Conservation (phyloP, 2,113 vertebrate species). For the Heterotis niloticus region DNA sequence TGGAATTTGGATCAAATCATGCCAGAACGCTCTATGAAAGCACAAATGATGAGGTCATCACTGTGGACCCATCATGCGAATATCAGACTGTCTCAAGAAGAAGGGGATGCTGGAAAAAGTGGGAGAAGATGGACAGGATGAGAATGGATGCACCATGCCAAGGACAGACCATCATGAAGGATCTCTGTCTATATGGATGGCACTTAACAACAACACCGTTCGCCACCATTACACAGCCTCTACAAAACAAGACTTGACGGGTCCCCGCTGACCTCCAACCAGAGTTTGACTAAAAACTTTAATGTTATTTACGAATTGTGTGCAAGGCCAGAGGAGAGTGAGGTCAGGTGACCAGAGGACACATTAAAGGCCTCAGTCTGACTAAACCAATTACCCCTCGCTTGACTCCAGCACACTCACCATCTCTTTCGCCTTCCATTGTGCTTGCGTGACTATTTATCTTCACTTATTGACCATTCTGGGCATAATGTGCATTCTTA, state of each 20-base stretch:
- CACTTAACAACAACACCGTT: background rate
- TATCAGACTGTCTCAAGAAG: too few relatives aligned
- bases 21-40: too few relatives aligned
- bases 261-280: background rate
- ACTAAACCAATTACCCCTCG: conserved; percentile 17
- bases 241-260: background rate
- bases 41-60: too few relatives aligned
- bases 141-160: background rate
- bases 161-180: background rate
- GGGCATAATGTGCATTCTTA: conserved; percentile 50
- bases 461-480: conserved; percentile 41
- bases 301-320: background rate
- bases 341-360: background rate
- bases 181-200: background rate
- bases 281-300: background rate
- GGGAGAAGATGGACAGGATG: too few relatives aligned
- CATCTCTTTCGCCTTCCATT: background rate
- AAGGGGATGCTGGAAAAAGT: too few relatives aligned
- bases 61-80: too few relatives aligned
- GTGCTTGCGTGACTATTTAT: conserved; percentile 10
- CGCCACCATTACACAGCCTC: background rate
- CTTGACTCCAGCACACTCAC: background rate
- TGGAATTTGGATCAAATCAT: too few relatives aligned
- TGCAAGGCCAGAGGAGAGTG: background rate
- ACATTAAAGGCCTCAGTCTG: conserved; percentile 1